Base-by-base conservation (phyloP, 2,888 invertebrate species). In the Leptura quadrifasciata region DNA sequence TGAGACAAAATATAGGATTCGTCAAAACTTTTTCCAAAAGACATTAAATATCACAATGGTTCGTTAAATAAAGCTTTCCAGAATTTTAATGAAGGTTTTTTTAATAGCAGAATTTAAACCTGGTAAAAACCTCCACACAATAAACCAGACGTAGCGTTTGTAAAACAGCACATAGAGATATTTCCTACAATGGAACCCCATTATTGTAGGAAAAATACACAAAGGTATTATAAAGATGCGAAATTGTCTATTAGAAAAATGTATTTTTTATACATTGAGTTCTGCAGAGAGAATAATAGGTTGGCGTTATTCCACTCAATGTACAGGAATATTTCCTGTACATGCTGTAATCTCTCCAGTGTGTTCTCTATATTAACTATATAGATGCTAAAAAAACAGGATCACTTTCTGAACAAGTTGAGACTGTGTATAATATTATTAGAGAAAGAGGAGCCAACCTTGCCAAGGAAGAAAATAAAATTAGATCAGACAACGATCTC, bases 171-270 rank as follows among this genome's bases (percentile, higher is more conserved):
- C 52, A 72, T 76, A 47, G 54, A 76, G n/a, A 69, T 18, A 1
- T 64, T 76, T 61, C 71, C 70, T 17, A 69, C 58, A 12, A 67
- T 74, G 65, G 69, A 76, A 70, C 65, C 67, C 21, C 65, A 74
- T 58, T 75, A 72, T 65, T 76, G 61, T 52, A 31, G 75, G n/a
- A 69, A 61, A 55, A 68, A 20, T 18, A 79, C 76, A 18, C 63
- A 75, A 35, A 69, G 78, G 57, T 63, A 74, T 57, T 83, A 83
- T 69, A 76, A 81, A 27, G 79, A 83, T 63, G 27, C 58, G 4
- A 77, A 74, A 31, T 54, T 82, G 27, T 69, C 72, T 24, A 81
- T 83, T 54, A n/a, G 57, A 27, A 82, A 77, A 78, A 81, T 83
- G 79, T 80, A 82, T 72, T 68, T 20, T n/a, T 67, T 81, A 10